Conservation (phyloP, 2,888 invertebrate genomes). For the Stenolophus ochropezus region DNA sequence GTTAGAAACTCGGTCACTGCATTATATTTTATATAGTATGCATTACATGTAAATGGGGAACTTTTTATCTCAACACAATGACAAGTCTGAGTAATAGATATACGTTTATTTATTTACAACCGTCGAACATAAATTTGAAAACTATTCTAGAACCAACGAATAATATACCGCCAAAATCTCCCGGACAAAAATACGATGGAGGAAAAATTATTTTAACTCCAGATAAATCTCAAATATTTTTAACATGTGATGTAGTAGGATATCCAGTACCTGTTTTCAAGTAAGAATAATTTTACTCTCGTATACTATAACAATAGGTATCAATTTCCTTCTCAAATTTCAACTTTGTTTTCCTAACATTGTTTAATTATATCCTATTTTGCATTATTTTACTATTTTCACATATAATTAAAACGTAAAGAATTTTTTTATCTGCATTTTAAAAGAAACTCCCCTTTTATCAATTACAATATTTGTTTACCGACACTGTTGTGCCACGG, state of each 20-base stretch:
- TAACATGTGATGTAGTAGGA: conserved; percentile 82
- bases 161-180: conserved; percentile 79
- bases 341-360: too few relatives aligned
- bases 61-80: neutral
- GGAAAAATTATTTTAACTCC: conserved; percentile 78
- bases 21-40: neutral
- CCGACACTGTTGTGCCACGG: too few relatives aligned
- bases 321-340: too few relatives aligned
- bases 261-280: conserved; percentile 82
- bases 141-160: conserved; percentile 77
- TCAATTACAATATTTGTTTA: too few relatives aligned
- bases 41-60: neutral
- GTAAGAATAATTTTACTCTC: conserved; percentile 74
- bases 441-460: too few relatives aligned
- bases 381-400: too few relatives aligned
- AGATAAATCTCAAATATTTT: conserved; percentile 75
- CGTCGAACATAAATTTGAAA: too few relatives aligned
- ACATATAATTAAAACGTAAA: too few relatives aligned
- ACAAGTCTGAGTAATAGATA: neutral
- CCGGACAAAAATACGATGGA: conserved; percentile 74
- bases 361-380: too few relatives aligned
- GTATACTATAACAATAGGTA: too few relatives aligned
- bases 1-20: neutral
- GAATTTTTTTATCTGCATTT: too few relatives aligned
- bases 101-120: neutral